phyloP scores from a whole-genome alignment of 1,140 invertebrate species.

The Drusus annulatus region DNA sequence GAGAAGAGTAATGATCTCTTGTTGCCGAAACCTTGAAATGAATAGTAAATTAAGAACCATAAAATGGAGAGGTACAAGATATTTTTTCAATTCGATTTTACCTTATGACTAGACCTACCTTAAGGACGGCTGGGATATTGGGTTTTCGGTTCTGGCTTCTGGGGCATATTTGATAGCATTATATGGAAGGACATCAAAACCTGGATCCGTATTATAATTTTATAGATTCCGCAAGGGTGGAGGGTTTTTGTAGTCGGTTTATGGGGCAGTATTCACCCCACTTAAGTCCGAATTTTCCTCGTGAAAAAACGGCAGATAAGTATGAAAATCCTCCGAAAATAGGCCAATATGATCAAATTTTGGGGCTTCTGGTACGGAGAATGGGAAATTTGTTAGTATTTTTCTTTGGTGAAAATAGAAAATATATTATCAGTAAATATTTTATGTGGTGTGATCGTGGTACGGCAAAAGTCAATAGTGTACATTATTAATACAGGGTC shows the following conservation, averaged over 20 bases:
- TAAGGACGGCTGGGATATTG: neutral
- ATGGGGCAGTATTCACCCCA: slow-evolving; percentile 24
- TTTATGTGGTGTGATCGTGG: no score
- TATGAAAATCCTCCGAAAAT: slow-evolving; percentile 2
- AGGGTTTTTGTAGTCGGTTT: slow-evolving; percentile 23
- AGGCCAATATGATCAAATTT: slow-evolving; percentile 9
- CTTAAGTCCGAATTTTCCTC: slow-evolving; percentile 15
- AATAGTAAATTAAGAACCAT: neutral
- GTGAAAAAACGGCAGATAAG: slow-evolving; percentile 8
- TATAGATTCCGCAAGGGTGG: slow-evolving; percentile 30
- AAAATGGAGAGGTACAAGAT: neutral
- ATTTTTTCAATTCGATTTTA: neutral
- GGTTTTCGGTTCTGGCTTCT: neutral
- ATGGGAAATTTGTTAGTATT: no score
- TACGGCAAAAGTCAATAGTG: neutral
- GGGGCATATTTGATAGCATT: neutral
- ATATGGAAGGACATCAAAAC: slow-evolving; percentile 19
- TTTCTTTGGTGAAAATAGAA: no score
- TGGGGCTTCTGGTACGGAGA: neutral
- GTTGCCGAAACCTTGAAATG: no score
- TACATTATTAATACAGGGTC: neutral
- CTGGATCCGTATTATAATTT: slow-evolving; percentile 39
- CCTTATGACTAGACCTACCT: neutral
- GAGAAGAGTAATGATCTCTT: no score
- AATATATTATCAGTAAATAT: no score